A percentile compares a stretch with the other conserved stretches of the same genome.
Conservation (phyloP, 2,113 vertebrate genomes). For the Cochlearius cochlearius region DNA sequence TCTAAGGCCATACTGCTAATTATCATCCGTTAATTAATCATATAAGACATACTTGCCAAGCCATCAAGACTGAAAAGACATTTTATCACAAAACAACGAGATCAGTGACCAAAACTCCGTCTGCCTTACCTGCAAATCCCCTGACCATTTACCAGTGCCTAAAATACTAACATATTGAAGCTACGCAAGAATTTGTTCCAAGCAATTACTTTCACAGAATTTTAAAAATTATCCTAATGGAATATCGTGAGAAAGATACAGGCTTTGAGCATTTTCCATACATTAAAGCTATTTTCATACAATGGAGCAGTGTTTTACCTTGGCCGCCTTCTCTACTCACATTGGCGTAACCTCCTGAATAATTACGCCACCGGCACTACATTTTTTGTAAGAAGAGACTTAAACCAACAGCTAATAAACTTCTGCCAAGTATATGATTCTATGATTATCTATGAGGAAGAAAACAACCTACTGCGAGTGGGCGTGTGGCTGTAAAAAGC, state of each 20-base stretch:
- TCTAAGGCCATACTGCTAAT: background rate
- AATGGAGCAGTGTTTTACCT: background rate
- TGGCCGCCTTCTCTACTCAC: background rate
- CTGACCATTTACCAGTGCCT: background rate
- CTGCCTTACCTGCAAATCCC: conserved; percentile 28
- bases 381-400: background rate
- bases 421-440: background rate
- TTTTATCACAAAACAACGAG: background rate
- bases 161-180: background rate
- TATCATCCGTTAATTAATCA: background rate
- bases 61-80: background rate
- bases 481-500: background rate
- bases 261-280: background rate
- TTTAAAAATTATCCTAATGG: background rate
- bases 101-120: background rate
- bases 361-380: background rate
- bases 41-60: background rate
- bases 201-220: background rate
- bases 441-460: background rate
- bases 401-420: conserved; percentile 44
- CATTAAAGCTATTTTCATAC: background rate
- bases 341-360: background rate
- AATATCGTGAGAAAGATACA: background rate
- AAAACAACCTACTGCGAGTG: conserved; percentile 19
- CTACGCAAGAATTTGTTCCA: background rate